Base-by-base conservation (phyloP, 2,888 invertebrate genomes). In the Laspeyria flexula region DNA sequence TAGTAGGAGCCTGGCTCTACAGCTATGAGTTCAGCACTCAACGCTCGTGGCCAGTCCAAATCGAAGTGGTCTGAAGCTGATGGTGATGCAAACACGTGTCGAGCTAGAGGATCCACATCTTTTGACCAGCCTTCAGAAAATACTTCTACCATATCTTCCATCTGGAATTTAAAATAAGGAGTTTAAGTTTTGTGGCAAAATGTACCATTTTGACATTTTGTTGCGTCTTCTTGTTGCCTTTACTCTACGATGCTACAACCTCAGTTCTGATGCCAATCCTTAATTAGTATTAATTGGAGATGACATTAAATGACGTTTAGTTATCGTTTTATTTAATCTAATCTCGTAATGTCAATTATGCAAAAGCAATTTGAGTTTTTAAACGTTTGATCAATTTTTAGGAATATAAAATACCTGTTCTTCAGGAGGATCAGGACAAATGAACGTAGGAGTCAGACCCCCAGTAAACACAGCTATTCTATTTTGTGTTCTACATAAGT, bases 41-140 rank as follows among this genome's bases (percentile, higher is more conserved):
- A 93, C 21, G 95, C 95, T 55, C 96, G 93, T 0, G 95, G 92
- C 71, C 94, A 93, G 74, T 95, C 95, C 29, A 93, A 90, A 48
- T 93, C 94, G 33, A 95, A 93, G 16, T 92, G 88, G 71, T 94
- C 94, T 0, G 93, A 90, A 0, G 93, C 89, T 0, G 93, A 88
- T 9, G 93, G 93, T 1, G 94, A 93, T 12, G 93, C 92, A 11
- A 93, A 79, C 6, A 94, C 87, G 52, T 94, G 93, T 16, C 93
- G 90, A n/a, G 94, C 92, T 12, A 94, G 79, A n/a, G 90, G 87
- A 65, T 94, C 94, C 11, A 86, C 80, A 21, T 89, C 88, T 52
- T 83, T 85, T 0, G 73, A 90, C 97, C 97, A 97, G 27, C 97
- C 97, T 70, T 96, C 96, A 38, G 97, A 97, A 82, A 97, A 97